These are phyloP conservation scores for Microcebus ravelobensis DNA, from an alignment of 2,113 vertebrate genomes.

Conservation along the genomic window DNA sequence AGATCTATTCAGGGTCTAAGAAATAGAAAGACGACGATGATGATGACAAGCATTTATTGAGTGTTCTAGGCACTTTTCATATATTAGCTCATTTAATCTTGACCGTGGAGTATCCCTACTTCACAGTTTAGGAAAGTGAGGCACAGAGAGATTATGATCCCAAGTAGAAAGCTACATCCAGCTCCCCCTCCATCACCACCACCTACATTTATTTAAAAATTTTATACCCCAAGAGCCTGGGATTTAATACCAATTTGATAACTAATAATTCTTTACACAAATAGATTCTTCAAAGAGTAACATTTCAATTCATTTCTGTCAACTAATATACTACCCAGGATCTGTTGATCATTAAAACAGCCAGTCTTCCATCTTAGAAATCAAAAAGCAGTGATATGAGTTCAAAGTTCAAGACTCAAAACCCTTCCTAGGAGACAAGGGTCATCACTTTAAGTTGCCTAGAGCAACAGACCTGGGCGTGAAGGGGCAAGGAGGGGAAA, in stretches of 20 bases:
- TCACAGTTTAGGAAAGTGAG: neutral
- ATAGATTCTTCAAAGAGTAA: neutral
- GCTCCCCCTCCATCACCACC: neutral
- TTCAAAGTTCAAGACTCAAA: slow-evolving; percentile 3
- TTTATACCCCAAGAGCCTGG: neutral
- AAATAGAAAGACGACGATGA: neutral
- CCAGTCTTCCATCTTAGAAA: neutral
- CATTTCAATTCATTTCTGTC: neutral
- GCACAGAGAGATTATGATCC: neutral
- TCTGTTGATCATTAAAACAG: neutral
- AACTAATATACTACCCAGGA: neutral
- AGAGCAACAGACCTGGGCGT: neutral
- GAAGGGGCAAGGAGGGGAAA: neutral
- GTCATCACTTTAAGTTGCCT: neutral
- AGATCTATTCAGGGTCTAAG: neutral
- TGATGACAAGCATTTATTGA: neutral
- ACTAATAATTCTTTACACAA: neutral
- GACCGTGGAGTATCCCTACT: neutral
- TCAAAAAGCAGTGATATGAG: neutral
- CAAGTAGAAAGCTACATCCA: neutral
- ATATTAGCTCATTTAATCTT: neutral
- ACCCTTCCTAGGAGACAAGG: neutral
- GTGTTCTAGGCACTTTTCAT: neutral
- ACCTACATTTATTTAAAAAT: neutral
- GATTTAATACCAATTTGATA: neutral